Evolutionary conservation across 23 tunicate species (phyloP), one percentile per base, ranked within the genome.

Genomic region (Halocynthia aurantium): DNA sequence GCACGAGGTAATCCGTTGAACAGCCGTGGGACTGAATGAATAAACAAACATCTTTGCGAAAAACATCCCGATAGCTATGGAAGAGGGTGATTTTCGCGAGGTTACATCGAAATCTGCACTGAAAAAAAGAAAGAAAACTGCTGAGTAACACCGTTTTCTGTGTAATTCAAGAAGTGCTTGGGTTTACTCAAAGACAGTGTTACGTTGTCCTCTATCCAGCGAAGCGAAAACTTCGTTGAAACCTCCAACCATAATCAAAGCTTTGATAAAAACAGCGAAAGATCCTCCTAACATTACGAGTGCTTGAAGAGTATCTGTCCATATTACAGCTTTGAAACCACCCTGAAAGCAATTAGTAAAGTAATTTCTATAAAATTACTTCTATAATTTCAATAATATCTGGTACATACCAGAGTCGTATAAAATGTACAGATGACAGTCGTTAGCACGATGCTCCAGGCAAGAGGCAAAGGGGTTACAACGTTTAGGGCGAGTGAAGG

Each of bases 281-380:
- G 68, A 57, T 52, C 85, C 85, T 18, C 51, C 68, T 31, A 72
- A 71, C 85, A 81, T 81, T 8, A 81, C 22, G 40, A 58, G 50
- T 0, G 78, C 54, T 71, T 81, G 85, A 8, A 81, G 8, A 6
- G 67, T 49, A 61, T 81, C 85, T 6, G 85, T 81, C 85, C 85
- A 81, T 40, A 81, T 78, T 22, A 81, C 85, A 6, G 85, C 85
- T 55, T 81, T 81, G 70, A 81, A 69, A 31, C 85, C 85, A 6
- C 85, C 85, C 85, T 81, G 78, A n/a, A 22, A 18, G 18, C 49
- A 65, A 65, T 31, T 31, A 31, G 1, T 31, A 31, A 1, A 31
- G 44, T 0, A 31, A 31, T 31, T 31, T 31, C 44, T 31, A 31
- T 31, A 31, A 31, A 31, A 31, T 31, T 31, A 31, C 4, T 31